Percentiles rank a stretch among this genome's conserved stretches.
Evolutionary conservation across 2,888 invertebrate species (phyloP).

Genomic region (Himalopsyche kuldschensis): DNA sequence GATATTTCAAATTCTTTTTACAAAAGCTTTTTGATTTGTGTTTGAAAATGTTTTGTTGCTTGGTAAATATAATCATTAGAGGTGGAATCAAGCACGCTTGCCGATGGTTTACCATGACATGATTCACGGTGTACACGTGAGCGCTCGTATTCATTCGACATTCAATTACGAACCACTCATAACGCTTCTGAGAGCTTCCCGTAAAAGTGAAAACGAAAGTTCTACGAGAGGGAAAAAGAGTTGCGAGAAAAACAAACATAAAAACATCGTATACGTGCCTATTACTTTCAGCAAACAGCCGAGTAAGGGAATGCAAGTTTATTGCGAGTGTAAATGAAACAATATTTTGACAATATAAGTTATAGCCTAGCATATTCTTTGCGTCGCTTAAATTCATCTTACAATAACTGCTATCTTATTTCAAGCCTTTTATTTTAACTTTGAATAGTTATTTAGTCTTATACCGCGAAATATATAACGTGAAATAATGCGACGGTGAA

Average conservation of each 20-base stretch:
- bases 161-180: constrained; percentile 27
- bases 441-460: no score
- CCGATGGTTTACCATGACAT: not conserved
- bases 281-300: not conserved
- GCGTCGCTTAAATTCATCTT: no score
- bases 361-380: no score
- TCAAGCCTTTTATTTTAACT: no score
- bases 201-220: constrained; percentile 21
- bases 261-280: not conserved
- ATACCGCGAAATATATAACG: no score
- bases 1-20: no score
- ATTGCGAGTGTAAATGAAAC: not conserved
- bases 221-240: not conserved
- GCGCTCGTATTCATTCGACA: constrained; percentile 12
- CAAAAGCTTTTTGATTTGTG: no score
- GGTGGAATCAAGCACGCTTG: not conserved
- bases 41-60: no score
- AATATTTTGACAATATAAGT: no score
- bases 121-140: not conserved
- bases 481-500: no score
- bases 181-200: constrained; percentile 20
- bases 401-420: no score
- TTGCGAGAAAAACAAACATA: not conserved
- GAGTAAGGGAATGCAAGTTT: not conserved
- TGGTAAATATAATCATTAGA: no score